A percentile compares a stretch with the other conserved stretches of the same genome.
Evolutionary conservation across 2,113 vertebrate species (phyloP).

Genomic region (Tetrax tetrax): DNA sequence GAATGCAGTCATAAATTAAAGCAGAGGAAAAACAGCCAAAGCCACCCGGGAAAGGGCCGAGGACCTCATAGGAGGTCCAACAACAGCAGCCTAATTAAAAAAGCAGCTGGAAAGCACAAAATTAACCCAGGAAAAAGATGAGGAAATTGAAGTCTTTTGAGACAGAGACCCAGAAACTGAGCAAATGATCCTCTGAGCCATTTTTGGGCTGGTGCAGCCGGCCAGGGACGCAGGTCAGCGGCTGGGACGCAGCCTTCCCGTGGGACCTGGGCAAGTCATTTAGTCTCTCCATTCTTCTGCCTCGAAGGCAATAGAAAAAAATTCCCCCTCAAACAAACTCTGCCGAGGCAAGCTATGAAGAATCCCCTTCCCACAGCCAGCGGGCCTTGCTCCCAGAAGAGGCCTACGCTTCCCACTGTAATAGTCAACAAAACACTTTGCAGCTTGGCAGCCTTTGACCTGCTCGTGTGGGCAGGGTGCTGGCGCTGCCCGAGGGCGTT

Average conservation of each 20-base stretch:
- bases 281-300: background rate
- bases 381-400: background rate
- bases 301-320: background rate
- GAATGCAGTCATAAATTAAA: background rate
- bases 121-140: background rate
- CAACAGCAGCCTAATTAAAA: background rate
- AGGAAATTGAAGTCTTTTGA: background rate
- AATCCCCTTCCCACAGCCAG: background rate
- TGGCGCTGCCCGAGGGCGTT: accelerated
- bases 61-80: background rate
- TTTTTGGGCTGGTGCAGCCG: background rate
- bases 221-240: accelerated
- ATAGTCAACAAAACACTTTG: background rate
- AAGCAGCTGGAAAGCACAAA: background rate
- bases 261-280: background rate
- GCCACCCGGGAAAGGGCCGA: background rate
- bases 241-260: background rate
- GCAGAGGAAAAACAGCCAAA: background rate
- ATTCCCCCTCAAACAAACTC: background rate
- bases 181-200: background rate
- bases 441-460: background rate
- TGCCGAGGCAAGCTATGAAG: background rate
- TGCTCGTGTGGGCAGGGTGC: accelerated
- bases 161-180: background rate
- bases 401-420: background rate